Conservation (phyloP, 92 coral and sea anemone genomes). For the Galaxea fascicularis region DNA sequence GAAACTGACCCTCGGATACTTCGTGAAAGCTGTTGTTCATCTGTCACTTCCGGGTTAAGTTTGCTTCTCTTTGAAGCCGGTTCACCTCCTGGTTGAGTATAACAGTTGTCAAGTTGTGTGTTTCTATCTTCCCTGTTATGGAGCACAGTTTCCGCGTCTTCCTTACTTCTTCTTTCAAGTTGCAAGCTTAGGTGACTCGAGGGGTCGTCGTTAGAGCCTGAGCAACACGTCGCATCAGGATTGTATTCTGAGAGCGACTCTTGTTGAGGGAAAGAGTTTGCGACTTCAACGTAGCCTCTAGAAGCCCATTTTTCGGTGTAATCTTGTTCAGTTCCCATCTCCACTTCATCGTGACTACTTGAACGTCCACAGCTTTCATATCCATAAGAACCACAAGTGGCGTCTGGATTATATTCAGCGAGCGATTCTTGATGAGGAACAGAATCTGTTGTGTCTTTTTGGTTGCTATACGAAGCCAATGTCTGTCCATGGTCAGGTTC, state of each 20-base stretch:
- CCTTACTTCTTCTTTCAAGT: background rate
- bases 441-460: background rate
- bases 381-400: slow-evolving; percentile 11
- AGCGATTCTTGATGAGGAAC: slow-evolving; percentile 9
- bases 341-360: background rate
- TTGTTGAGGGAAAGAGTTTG: background rate
- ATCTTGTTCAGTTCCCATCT: background rate
- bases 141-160: background rate
- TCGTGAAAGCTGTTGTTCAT: background rate
- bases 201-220: background rate
- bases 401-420: slow-evolving; percentile 14
- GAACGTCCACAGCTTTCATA: background rate
- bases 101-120: background rate
- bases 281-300: background rate
- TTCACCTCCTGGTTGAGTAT: slow-evolving; percentile 25
- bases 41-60: slow-evolving; percentile 18
- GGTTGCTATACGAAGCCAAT: background rate
- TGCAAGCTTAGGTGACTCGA: background rate
- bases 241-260: slow-evolving; percentile 28
- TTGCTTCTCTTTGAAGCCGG: slow-evolving; percentile 21
- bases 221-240: slow-evolving; percentile 33
- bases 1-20: slow-evolving; percentile 1
- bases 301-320: background rate
- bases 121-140: background rate
- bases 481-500: background rate